Evolutionary conservation across 92 coral and sea anemone species (phyloP), one percentile per base, ranked within the genome.

Genomic region (Phenganax marumi): DNA sequence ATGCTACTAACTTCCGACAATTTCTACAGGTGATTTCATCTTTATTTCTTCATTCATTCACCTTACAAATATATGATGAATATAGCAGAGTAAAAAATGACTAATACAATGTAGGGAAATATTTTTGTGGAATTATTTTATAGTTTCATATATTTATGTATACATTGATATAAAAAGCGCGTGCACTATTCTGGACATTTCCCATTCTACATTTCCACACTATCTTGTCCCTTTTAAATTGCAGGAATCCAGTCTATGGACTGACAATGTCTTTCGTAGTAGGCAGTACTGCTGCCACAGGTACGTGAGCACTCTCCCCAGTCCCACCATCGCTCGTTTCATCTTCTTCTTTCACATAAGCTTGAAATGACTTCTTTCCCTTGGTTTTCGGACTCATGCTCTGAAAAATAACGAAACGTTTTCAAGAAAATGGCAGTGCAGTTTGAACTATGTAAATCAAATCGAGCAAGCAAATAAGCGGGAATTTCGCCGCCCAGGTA

Each of bases 211-310:
- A 66, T 25, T 66, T 66, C n/a, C 21, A 66, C 26, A 49, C 72
- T 66, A 66, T 66, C 68, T 66, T 14, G 72, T 33, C n/a, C 50
- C 14, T 33, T 66, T 25, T 49, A 66, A 25, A 25, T 64, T 64
- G 43, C 7, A 0, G 23, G 19, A 25, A 25, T 33, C 14, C 25
- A 12, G 16, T 33, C 43, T 33, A 66, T 66, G 72, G 72, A 10
- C 72, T 66, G 17, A 66, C 9, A 23, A 66, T 66, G 12, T 66
- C 72, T 49, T 66, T 66, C 33, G 73, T 61, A 7, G 83, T 78
- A 18, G 73, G 71, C 60, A 63, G 39, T 24, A 63, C 73, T 8
- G 83, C 83, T 17, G 73, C 83, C 19, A 61, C 73, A 10, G 83
- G 73, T 7, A 78, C 60, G 12, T 22, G 83, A 18, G 73, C 18